These are phyloP conservation scores for Drosophila lowei DNA, from an alignment of 1,140 invertebrate genomes.

Conservation along the genomic window DNA sequence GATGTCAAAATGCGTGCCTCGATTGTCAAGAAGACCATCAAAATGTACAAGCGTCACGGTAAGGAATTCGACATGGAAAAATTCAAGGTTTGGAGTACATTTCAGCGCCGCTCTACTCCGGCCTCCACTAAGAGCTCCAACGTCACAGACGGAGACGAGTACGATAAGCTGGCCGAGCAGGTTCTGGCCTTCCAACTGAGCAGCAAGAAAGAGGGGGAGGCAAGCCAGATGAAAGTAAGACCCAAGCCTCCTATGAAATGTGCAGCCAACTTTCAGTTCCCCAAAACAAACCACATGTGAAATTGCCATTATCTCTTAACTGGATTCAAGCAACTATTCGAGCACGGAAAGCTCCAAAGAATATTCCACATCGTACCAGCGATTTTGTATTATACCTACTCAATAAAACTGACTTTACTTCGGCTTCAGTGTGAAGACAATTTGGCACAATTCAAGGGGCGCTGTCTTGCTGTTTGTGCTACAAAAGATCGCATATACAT, in stretches of 20 bases:
- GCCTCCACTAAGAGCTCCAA: not conserved
- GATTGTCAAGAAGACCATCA: conserved; percentile 51
- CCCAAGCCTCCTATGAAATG: conserved; percentile 13
- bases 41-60: conserved; percentile 58
- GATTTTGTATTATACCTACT: conserved; percentile 2
- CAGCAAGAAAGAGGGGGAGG: not conserved
- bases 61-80: conserved; percentile 40
- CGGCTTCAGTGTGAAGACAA: not conserved
- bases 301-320: not conserved
- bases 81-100: conserved; percentile 35
- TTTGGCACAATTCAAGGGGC: not conserved
- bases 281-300: not conserved
- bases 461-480: no score
- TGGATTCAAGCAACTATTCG: not conserved
- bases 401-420: conserved; percentile 20
- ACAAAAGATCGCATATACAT: no score
- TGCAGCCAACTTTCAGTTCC: conserved; percentile 16
- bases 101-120: conserved; percentile 2
- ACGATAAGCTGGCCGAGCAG: conserved; percentile 30
- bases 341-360: no score
- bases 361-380: not conserved
- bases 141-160: not conserved
- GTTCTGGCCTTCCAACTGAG: conserved; percentile 22
- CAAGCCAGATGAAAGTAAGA: not conserved
- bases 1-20: conserved; percentile 41